These are phyloP conservation scores for Dicyrtomina minuta DNA, from an alignment of 2,888 invertebrate species.

Conservation along the genomic window DNA sequence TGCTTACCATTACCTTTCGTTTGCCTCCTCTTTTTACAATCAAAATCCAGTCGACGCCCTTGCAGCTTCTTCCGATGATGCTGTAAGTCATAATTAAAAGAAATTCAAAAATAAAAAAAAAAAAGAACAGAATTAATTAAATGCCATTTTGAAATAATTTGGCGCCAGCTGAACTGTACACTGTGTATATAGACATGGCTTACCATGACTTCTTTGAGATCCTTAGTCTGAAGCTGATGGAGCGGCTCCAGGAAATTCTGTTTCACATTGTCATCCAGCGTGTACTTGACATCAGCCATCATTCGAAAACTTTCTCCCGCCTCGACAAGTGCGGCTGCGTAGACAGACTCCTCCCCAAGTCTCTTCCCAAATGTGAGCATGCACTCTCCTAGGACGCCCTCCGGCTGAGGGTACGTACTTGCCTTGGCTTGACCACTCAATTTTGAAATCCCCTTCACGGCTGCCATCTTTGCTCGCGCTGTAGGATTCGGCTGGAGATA, in stretches of 20 bases:
- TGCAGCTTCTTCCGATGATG: slow-evolving; percentile 99
- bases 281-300: slow-evolving; percentile 99
- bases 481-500: slow-evolving; percentile 99
- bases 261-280: slow-evolving; percentile 98
- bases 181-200: no score
- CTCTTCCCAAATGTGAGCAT: slow-evolving; percentile 94
- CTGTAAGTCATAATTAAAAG: no score
- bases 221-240: slow-evolving; percentile 96
- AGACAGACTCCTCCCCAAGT: slow-evolving; percentile 90
- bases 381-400: slow-evolving; percentile 94
- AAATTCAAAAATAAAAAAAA: no score
- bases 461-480: slow-evolving; percentile 92
- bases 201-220: slow-evolving; percentile 99
- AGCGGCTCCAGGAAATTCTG: slow-evolving; percentile 99
- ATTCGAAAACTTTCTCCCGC: slow-evolving; percentile 96
- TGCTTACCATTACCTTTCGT: slow-evolving; percentile 3
- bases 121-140: no score
- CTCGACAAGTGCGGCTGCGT: no score
- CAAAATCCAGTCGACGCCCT: slow-evolving; percentile 95
- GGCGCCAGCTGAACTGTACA: no score
- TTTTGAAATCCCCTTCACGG: slow-evolving; percentile 93
- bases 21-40: slow-evolving; percentile 87
- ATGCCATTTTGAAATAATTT: no score
- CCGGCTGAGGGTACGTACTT: slow-evolving; percentile 97
- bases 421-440: slow-evolving; percentile 95